Conservation (phyloP, 2,888 invertebrate species). For the Isoperla grammatica region DNA sequence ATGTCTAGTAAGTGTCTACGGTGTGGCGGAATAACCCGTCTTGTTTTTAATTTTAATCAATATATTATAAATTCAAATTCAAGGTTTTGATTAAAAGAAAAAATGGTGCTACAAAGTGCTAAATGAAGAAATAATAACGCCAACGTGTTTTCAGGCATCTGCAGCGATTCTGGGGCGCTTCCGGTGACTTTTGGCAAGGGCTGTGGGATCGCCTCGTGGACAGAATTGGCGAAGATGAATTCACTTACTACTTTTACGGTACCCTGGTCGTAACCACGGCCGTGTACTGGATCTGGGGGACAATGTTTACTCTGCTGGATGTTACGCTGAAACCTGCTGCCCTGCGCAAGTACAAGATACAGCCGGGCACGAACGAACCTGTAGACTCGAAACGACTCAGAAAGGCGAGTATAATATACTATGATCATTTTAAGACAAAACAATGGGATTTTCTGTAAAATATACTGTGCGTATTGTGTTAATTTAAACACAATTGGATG, state of each 20-base stretch:
- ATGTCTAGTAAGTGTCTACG: no score
- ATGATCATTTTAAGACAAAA: no score
- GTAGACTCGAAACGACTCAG: conserved; percentile 34
- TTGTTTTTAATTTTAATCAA: no score
- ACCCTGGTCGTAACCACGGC: neutral
- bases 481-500: no score
- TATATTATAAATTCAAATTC: no score
- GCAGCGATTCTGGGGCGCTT: conserved; percentile 76
- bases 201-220: conserved; percentile 70
- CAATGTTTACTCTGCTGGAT: conserved; percentile 41
- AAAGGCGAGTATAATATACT: conserved; percentile 27
- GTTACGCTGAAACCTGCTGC: conserved; percentile 42
- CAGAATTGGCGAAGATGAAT: conserved; percentile 59
- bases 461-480: no score
- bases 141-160: no score
- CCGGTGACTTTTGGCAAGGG: conserved; percentile 78
- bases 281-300: conserved; percentile 2
- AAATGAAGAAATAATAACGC: no score
- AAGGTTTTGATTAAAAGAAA: no score
- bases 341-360: conserved; percentile 48
- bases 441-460: neutral
- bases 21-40: no score
- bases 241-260: conserved; percentile 54
- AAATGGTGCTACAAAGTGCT: no score
- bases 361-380: conserved; percentile 44